Conservation (phyloP, 2,888 invertebrate species). For the Drosophila histrio region DNA sequence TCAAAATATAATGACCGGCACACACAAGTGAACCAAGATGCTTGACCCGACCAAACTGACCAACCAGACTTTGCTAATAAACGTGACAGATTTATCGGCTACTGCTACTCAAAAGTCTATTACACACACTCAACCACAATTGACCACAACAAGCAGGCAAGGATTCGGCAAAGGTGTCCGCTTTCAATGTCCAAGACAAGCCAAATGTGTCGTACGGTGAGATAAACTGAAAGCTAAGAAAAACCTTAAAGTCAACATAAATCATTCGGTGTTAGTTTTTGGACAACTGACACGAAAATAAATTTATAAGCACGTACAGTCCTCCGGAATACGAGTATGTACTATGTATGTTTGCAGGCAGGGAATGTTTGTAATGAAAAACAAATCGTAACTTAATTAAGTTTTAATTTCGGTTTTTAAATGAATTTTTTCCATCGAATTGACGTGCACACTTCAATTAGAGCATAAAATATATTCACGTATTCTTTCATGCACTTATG, state of each 20-base stretch:
- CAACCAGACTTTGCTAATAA: constrained; percentile 42
- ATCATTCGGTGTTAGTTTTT: constrained; percentile 33
- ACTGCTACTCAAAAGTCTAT: constrained; percentile 39
- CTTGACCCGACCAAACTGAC: constrained; percentile 19
- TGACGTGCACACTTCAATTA: background rate
- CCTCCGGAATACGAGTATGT: background rate
- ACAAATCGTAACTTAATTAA: background rate
- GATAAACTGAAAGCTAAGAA: constrained; percentile 17
- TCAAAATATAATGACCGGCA: background rate
- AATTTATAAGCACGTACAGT: constrained; percentile 32
- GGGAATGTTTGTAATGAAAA: background rate
- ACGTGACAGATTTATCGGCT: constrained; percentile 56
- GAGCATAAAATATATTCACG: background rate
- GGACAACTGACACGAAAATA: constrained; percentile 15
- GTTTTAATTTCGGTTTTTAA: background rate
- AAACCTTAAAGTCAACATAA: constrained; percentile 49
- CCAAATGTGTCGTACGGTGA: background rate
- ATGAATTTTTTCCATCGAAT: background rate
- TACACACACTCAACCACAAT: constrained; percentile 21
- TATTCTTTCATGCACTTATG: background rate
- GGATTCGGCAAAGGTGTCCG: constrained; percentile 23
- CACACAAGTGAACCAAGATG: constrained; percentile 7
- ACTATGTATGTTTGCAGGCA: background rate
- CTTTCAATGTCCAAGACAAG: constrained; percentile 33
- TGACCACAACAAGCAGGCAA: constrained; percentile 31